Conservation (phyloP, 2,888 invertebrate genomes). For the Torymus auratus region DNA sequence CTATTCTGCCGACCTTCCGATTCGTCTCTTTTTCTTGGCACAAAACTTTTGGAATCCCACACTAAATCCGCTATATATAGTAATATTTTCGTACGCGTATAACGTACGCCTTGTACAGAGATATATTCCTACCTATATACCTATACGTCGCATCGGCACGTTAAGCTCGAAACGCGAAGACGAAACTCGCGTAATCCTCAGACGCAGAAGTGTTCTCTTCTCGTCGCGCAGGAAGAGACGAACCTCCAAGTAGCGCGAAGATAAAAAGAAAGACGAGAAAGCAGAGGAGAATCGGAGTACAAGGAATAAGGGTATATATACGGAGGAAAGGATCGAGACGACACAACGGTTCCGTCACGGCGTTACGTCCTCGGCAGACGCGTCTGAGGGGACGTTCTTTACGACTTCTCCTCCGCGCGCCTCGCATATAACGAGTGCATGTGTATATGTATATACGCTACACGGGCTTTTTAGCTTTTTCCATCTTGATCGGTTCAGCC, state of each 20-base stretch:
- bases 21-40: conserved; percentile 37
- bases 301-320: conserved; percentile 35
- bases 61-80: conserved; percentile 60
- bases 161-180: conserved; percentile 59
- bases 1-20: conserved; percentile 18
- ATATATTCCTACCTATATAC: conserved; percentile 16
- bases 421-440: conserved; percentile 67
- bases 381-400: conserved; percentile 64
- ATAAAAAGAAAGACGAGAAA: conserved; percentile 53
- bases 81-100: conserved; percentile 1
- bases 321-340: conserved; percentile 44
- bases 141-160: conserved; percentile 45
- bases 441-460: not conserved
- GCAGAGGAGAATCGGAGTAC: not conserved
- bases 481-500: conserved; percentile 75
- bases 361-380: conserved; percentile 23
- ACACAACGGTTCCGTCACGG: conserved; percentile 51
- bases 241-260: conserved; percentile 26
- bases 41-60: conserved; percentile 60
- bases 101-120: conserved; percentile 24
- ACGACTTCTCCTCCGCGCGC: conserved; percentile 65
- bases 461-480: conserved; percentile 69
- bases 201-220: conserved; percentile 59
- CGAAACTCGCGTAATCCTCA: conserved; percentile 59
- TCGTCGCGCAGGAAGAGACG: conserved; percentile 34